Percentiles rank a stretch among this genome's conserved stretches.
These are phyloP conservation scores for Sebastes umbrosus DNA, from an alignment of 2,797 vertebrate genomes.

Conservation along the genomic window DNA sequence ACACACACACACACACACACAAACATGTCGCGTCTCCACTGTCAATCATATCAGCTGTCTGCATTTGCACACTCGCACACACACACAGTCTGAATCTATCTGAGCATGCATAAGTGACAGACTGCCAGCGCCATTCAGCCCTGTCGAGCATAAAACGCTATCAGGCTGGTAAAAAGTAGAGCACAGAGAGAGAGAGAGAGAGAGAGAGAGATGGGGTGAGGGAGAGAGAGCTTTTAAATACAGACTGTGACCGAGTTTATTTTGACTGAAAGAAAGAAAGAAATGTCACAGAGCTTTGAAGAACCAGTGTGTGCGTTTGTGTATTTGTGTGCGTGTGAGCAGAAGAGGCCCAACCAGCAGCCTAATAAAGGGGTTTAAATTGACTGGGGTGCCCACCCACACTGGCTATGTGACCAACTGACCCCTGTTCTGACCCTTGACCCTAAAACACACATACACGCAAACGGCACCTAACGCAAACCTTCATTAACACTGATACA, in stretches of 20 bases:
- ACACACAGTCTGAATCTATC: conserved; percentile 31
- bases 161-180: conserved; percentile 60
- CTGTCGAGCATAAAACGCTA: conserved; percentile 51
- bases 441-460: not conserved
- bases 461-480: not conserved
- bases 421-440: conserved; percentile 29
- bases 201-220: not conserved
- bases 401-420: conserved; percentile 35
- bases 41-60: conserved; percentile 64
- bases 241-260: conserved; percentile 35
- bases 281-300: conserved; percentile 34
- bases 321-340: not conserved
- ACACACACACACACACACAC: not conserved
- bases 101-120: conserved; percentile 60
- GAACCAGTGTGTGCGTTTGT: not conserved
- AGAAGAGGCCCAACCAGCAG: conserved; percentile 11
- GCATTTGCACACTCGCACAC: conserved; percentile 31
- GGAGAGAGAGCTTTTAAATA: conserved; percentile 30
- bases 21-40: conserved; percentile 9
- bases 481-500: not conserved
- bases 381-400: conserved; percentile 45
- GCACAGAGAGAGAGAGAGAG: not conserved
- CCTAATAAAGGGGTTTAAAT: conserved; percentile 41
- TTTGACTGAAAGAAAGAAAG: conserved; percentile 40
- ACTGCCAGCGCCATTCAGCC: conserved; percentile 59